Base-by-base conservation (phyloP, 2,113 vertebrate species). In the Phoxinus phoxinus region DNA sequence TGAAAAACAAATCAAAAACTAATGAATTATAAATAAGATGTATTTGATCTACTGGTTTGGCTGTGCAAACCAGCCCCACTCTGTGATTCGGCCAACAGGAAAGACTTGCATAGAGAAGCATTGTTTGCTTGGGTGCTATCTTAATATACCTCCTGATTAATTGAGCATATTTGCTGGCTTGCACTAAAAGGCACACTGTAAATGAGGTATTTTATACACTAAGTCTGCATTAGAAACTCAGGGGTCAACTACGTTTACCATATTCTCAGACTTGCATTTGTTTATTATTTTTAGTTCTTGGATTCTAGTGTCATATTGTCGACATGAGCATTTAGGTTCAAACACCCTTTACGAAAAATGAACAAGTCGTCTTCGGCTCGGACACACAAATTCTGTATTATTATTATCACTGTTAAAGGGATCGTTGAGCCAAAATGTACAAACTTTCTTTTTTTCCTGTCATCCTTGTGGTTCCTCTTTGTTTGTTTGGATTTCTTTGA, bases 221-320 rank as follows among this genome's bases (percentile, higher is more conserved):
- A 94, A 93, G 92, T 94, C 94, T 94, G 92, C 93, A 93, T 94
- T 95, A 93, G 92, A 94, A 94, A 94, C 95, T 95, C 95, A 95
- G 95, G 95, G 94, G 94, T 95, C 93, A 95, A 91, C 91, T 91
- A 94, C 91, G 94, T 95, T 95, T 95, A 94, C 94, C 92, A 92
- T 94, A 93, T 93, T 94, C 92, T 94, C 89, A 92, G 90, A 91
- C 90, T 90, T 93, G 92, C 93, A 92, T 83, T 89, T 90, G 13
- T 56, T n/a, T 35, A 7, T 74, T 72, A 0, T 56, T 21, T 67
- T 41, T 51, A 63, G 84, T 88, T 89, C 89, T 88, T 87, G 85
- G 75, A 12, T 41, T 76, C n/a, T 19, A 25, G 13, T 25, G 32
- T 56, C 53, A 13, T 61, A 41, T 73, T 67, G 91, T 87, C 82